These are phyloP conservation scores for Atta colombica DNA, from an alignment of 1,140 invertebrate species.

Conservation along the genomic window DNA sequence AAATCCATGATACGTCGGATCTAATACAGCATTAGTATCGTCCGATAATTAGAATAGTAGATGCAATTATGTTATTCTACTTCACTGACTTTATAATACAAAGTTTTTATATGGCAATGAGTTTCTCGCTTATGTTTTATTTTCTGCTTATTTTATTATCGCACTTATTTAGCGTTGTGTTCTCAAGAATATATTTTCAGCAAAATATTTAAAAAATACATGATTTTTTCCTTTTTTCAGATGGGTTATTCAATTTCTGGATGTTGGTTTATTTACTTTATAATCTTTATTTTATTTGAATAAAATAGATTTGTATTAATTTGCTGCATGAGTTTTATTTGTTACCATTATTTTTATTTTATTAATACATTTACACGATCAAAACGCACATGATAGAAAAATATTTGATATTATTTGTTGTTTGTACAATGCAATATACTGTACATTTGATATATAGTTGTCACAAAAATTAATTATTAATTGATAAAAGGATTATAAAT, in stretches of 20 bases:
- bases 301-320: constrained; percentile 70
- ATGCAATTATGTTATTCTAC: constrained; percentile 45
- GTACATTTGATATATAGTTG: not conserved
- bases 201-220: constrained; percentile 2
- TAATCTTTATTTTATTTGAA: constrained; percentile 64
- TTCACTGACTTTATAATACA: not conserved
- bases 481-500: not conserved
- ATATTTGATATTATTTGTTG: constrained; percentile 8
- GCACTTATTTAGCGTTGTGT: not conserved
- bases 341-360: constrained; percentile 62
- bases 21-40: constrained; percentile 57
- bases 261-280: constrained; percentile 46
- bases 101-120: constrained; percentile 44
- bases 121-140: constrained; percentile 57
- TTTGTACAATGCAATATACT: constrained; percentile 1
- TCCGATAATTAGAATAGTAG: constrained; percentile 64
- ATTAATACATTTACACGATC: constrained; percentile 9
- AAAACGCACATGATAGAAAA: not conserved
- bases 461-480: constrained; percentile 5
- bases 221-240: constrained; percentile 31
- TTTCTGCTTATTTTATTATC: constrained; percentile 25
- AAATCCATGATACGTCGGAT: constrained; percentile 82
- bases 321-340: constrained; percentile 45
- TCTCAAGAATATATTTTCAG: constrained; percentile 12
- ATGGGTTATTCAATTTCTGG: constrained; percentile 32